Base-by-base conservation (phyloP, 2,113 vertebrate species). In the Dryoscopus gambensis region DNA sequence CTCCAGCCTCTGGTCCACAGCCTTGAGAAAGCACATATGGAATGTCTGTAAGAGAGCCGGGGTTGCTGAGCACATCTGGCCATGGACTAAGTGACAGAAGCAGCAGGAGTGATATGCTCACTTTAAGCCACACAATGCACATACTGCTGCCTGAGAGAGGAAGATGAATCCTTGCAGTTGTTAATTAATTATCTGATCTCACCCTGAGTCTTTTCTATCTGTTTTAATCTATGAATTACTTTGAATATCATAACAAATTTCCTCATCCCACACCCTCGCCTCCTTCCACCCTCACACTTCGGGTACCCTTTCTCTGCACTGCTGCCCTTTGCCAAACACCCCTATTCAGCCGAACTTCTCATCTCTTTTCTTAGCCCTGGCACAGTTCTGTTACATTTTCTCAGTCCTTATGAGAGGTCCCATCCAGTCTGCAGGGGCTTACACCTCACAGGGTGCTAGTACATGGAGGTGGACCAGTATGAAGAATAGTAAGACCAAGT, bases 151-250 rank as follows among this genome's bases (percentile, higher is more conserved):
- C 82, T 87, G 35, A 92, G 46, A 84, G 65, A 85, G 37, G 23
- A 84, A 94, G 39, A 56, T 60, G 39, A 57, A 91, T 89, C 62
- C 56, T 82, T 74, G 39, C 14, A 64, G 90, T 53, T 24, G 3
- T 89, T 90, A 95, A 93, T 97, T 97, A 97, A 97, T 97, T 97
- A 97, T 84, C 90, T 94, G 87, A 97, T 91, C 75, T 97, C 57
- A 53, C 59, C 55, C 76, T 50, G 69, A 96, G 88, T 83, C 75
- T 56, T 93, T 88, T 59, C 77, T 89, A 75, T 86, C 95, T 88
- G 65, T 94, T 96, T 96, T 86, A 93, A 55, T 89, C 90, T 82
- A 76, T 68, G 60, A 94, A 90, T 84, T 78, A 78, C 82, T 94
- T 67, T 63, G 78, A 90, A 71, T 25, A 82, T 42, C 33, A 30